phyloP scores from a whole-genome alignment of 1,140 invertebrate species.

The Bombus pascuorum region DNA sequence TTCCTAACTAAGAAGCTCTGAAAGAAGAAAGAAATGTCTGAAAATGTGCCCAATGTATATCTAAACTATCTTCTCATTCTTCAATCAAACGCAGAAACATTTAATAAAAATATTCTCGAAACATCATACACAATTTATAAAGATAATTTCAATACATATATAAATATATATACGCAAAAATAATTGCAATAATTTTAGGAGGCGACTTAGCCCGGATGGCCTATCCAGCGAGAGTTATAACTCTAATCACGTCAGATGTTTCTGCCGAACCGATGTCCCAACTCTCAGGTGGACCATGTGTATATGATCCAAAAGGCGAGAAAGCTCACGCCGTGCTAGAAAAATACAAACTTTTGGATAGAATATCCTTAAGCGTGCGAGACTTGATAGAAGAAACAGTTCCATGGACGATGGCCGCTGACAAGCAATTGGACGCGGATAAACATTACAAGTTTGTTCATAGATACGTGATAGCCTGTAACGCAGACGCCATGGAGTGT shows the following conservation, averaged over 20 bases:
- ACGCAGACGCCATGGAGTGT: constrained; percentile 82
- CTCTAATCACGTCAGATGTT: constrained; percentile 88
- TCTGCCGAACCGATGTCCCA: constrained; percentile 84
- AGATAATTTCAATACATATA: not conserved
- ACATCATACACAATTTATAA: not conserved
- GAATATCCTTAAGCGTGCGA: constrained; percentile 51
- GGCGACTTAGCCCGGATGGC: constrained; percentile 84
- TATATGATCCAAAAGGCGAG: constrained; percentile 75
- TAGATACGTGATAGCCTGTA: constrained; percentile 84
- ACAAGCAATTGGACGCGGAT: constrained; percentile 53
- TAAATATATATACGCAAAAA: not conserved
- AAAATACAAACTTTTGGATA: constrained; percentile 74
- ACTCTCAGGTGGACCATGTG: constrained; percentile 87
- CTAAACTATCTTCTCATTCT: no score
- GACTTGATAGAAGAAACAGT: constrained; percentile 48
- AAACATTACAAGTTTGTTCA: constrained; percentile 74
- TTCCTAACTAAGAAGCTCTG: no score
- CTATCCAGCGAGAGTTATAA: constrained; percentile 83
- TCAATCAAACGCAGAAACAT: no score
- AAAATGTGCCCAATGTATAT: no score
- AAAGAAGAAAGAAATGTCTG: no score
- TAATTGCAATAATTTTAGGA: constrained; percentile 73
- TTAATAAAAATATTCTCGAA: not conserved
- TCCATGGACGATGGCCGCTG: constrained; percentile 15
- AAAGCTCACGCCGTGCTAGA: constrained; percentile 75